Evolutionary conservation across 2,888 invertebrate species (phyloP).

Genomic region (Selenia dentaria): DNA sequence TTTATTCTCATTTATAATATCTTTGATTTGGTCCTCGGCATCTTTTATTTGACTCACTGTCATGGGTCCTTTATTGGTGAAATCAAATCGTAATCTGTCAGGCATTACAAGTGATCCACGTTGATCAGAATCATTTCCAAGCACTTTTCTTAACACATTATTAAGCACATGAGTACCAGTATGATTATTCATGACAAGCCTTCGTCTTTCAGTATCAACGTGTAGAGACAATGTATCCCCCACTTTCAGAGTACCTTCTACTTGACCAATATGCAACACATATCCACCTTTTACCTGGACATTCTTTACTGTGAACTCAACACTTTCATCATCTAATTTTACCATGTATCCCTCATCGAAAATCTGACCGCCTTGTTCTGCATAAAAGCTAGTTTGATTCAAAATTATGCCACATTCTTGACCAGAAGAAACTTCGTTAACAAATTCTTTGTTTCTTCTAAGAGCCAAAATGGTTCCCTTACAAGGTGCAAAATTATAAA

Average conservation of each 20-base stretch:
- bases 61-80: constrained; percentile 97
- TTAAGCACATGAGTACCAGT: constrained; percentile 99
- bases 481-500: constrained; percentile 91
- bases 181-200: constrained; percentile 99
- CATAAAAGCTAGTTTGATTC: constrained; percentile 97
- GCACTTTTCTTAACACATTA: constrained; percentile 94
- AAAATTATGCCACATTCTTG: constrained; percentile 96
- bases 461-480: constrained; percentile 92
- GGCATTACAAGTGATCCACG: constrained; percentile 98
- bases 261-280: constrained; percentile 95
- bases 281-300: constrained; percentile 98
- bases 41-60: constrained; percentile 94
- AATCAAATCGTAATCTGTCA: constrained; percentile 98
- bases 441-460: constrained; percentile 92
- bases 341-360: constrained; percentile 97
- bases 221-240: constrained; percentile 94
- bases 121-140: constrained; percentile 97
- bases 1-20: constrained; percentile 90
- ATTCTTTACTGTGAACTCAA: constrained; percentile 96
- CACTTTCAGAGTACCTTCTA: constrained; percentile 92
- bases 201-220: constrained; percentile 93
- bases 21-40: constrained; percentile 91
- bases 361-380: constrained; percentile 99
- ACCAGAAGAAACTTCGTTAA: constrained; percentile 91
- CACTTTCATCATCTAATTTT: constrained; percentile 92